Percentiles rank a stretch among this genome's conserved stretches.
phyloP scores from a whole-genome alignment of 1,140 invertebrate genomes.

The Armadillidium nasatum region DNA sequence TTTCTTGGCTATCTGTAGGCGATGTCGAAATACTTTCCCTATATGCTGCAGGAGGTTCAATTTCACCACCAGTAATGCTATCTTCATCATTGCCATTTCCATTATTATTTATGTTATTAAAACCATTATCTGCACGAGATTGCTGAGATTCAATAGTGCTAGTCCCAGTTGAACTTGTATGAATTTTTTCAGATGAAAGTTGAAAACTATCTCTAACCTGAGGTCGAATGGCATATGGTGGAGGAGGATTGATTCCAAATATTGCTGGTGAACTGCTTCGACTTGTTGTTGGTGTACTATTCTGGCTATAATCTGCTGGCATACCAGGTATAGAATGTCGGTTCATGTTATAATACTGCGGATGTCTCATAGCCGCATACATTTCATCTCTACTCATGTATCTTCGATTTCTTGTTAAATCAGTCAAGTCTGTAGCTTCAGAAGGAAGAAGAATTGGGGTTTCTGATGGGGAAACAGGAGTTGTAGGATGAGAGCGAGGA shows the following conservation, averaged over 20 bases:
- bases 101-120: not conserved
- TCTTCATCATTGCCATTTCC: not conserved
- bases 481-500: conserved; percentile 40
- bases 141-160: not conserved
- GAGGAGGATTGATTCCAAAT: conserved; percentile 42
- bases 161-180: not conserved
- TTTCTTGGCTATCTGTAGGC: not conserved
- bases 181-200: not conserved
- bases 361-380: conserved; percentile 44
- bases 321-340: conserved; percentile 21
- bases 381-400: conserved; percentile 44
- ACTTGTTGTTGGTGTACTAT: conserved; percentile 36
- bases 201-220: conserved; percentile 30
- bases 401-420: conserved; percentile 36
- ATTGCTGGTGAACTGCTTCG: conserved; percentile 43
- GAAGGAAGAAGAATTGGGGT: conserved; percentile 34
- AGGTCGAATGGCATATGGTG: conserved; percentile 39
- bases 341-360: conserved; percentile 42
- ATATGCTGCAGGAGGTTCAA: conserved; percentile 22
- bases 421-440: conserved; percentile 40
- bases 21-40: not conserved
- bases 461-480: conserved; percentile 39
- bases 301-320: conserved; percentile 29
- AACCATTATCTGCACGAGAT: not conserved
- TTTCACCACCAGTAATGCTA: not conserved